A percentile compares a stretch with the other conserved stretches of the same genome.
Evolutionary conservation across 2,888 invertebrate genomes (phyloP).

Genomic region (Ditula angustiorana): DNA sequence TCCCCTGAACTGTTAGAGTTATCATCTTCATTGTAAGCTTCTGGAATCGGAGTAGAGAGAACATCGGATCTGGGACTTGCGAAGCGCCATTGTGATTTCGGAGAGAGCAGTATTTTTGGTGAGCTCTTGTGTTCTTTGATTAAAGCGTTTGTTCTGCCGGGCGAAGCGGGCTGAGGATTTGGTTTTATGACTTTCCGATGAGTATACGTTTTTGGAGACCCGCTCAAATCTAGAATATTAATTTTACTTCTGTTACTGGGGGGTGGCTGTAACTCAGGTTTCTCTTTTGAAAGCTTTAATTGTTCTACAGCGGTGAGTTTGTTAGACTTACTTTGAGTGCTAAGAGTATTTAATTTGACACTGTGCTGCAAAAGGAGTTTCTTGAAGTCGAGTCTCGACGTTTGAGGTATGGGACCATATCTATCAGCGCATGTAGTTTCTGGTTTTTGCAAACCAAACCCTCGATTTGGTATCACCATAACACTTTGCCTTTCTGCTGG

Average conservation of each 20-base stretch:
- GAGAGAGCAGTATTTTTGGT: constrained; percentile 88
- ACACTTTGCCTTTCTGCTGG: constrained; percentile 77
- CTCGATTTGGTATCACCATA: constrained; percentile 50
- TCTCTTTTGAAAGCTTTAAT: constrained; percentile 88
- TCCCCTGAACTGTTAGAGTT: constrained; percentile 87
- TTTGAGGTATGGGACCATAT: constrained; percentile 88
- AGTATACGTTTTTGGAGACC: constrained; percentile 89
- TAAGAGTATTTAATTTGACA: constrained; percentile 85
- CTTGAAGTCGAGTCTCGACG: constrained; percentile 94
- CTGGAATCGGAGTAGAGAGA: constrained; percentile 93
- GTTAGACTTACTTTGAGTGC: constrained; percentile 83
- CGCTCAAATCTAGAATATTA: constrained; percentile 89
- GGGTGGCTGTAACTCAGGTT: constrained; percentile 65
- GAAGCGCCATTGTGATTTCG: constrained; percentile 90
- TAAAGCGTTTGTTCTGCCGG: constrained; percentile 81
- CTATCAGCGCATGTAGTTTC: constrained; percentile 87
- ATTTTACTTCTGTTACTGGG: constrained; percentile 78
- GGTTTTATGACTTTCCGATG: constrained; percentile 86
- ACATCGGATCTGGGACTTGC: constrained; percentile 92
- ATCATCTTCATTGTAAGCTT: constrained; percentile 93
- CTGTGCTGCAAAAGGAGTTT: constrained; percentile 91
- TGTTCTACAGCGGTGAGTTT: constrained; percentile 92
- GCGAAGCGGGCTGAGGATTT: constrained; percentile 80
- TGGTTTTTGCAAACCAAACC: constrained; percentile 62
- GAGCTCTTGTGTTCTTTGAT: constrained; percentile 83